Evolutionary conservation across 2,797 vertebrate genomes (phyloP).

Genomic region (Vireo griseus): DNA sequence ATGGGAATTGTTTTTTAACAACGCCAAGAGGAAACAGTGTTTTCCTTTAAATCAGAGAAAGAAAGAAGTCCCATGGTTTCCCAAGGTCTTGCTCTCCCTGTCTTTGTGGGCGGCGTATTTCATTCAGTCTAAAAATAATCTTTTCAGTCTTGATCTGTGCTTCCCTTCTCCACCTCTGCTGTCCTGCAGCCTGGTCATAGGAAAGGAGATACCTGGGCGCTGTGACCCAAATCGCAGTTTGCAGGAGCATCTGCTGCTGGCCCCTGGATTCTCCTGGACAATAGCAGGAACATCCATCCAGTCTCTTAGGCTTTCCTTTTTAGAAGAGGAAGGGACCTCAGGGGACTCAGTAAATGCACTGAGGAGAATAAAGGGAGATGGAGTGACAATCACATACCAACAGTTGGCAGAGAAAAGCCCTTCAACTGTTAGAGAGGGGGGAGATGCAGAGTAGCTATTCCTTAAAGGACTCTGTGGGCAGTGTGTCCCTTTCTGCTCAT

Average conservation of each 20-base stretch:
- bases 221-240: not conserved
- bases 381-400: not conserved
- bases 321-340: not conserved
- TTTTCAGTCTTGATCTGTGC: not conserved
- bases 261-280: not conserved
- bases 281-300: not conserved
- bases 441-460: not conserved
- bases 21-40: slow-evolving; percentile 32
- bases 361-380: not conserved
- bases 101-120: slow-evolving; percentile 1
- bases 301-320: not conserved
- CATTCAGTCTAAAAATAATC: slow-evolving; percentile 20
- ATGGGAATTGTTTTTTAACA: slow-evolving; percentile 69
- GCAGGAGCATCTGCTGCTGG: not conserved
- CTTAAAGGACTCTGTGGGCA: not conserved
- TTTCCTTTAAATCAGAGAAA: slow-evolving; percentile 36
- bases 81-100: slow-evolving; percentile 1
- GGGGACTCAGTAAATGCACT: not conserved
- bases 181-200: not conserved
- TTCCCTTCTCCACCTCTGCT: not conserved
- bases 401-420: not conserved
- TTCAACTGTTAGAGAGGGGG: not conserved
- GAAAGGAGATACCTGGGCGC: not conserved
- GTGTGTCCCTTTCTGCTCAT: not conserved
- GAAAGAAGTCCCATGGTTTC: slow-evolving; percentile 9